Base-by-base conservation (phyloP, 2,888 invertebrate species). In the Galerucella nymphaeae region DNA sequence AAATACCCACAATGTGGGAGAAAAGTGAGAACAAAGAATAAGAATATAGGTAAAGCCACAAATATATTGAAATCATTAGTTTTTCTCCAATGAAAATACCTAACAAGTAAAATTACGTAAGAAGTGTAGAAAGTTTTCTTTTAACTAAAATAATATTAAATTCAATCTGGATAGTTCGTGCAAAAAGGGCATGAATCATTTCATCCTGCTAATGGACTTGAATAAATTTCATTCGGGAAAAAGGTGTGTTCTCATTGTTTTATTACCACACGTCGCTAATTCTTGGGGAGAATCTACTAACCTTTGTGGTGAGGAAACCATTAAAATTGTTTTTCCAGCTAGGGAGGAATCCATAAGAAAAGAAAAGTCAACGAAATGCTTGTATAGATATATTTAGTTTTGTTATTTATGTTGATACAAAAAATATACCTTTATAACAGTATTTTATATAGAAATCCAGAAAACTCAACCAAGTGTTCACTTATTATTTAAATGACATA, bases 161-260 rank as follows among this genome's bases (percentile, higher is more conserved):
- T n/a, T n/a, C n/a, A 53, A 16, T 6, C 18, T 53, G 45, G 11
- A 10, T 6, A 8, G 53, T 57, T 66, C 66, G 55, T 66, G 66
- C 42, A 5, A 55, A 66, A 66, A 66, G 42, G 18, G 41, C 38
- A 66, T 66, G 55, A 66, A 66, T 66, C 66, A 66, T 66, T 66
- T 55, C 42, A 48, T 66, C 55, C 18, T 13, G 18, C 57, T 66
- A 66, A 66, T 66, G 66, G 66, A 57, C 55, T 66, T 41, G 57
- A 57, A 55, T 55, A 55, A 66, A 41, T 66, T 66, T 66, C 57
- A 66, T 66, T 66, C 41, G 66, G 57, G 57, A 66, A 66, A 57
- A 41, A 66, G 66, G 66, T 66, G 66, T 66, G 66, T 66, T 66
- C 57, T 66, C 66, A 42, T 66, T 66, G 66, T 66, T 66, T 66